These are phyloP conservation scores for Candidula unifasciata DNA, from an alignment of 2,888 invertebrate species.

Conservation along the genomic window DNA sequence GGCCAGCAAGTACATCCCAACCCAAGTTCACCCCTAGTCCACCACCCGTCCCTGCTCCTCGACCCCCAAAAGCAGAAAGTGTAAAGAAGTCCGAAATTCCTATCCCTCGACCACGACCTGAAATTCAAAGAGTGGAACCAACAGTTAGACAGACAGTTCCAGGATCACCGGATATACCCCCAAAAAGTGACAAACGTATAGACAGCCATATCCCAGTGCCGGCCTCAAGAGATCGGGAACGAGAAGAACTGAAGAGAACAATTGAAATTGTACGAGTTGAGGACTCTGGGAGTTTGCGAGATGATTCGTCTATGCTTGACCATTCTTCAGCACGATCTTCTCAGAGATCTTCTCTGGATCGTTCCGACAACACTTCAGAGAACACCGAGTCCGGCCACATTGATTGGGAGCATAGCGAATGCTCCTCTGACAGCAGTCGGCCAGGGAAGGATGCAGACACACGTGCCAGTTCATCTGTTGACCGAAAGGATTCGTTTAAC, in stretches of 20 bases:
- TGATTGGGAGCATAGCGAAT: constrained; percentile 51
- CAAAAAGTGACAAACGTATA: constrained; percentile 45
- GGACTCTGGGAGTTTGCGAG: constrained; percentile 35
- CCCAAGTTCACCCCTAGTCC: not conserved
- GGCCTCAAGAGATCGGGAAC: constrained; percentile 46
- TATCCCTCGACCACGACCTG: constrained; percentile 65
- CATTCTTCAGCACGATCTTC: constrained; percentile 49
- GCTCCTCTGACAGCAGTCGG: constrained; percentile 40
- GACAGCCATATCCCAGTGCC: constrained; percentile 51
- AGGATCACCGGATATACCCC: constrained; percentile 48
- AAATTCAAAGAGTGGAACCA: constrained; percentile 71
- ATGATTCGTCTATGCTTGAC: constrained; percentile 47
- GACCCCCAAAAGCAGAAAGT: constrained; percentile 59
- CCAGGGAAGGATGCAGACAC: constrained; percentile 32
- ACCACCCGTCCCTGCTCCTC: constrained; percentile 57
- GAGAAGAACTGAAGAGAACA: constrained; percentile 58
- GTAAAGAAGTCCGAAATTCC: constrained; percentile 60
- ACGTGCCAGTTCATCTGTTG: constrained; percentile 36
- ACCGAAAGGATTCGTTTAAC: constrained; percentile 44
- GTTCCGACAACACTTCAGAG: constrained; percentile 47
- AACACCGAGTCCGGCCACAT: constrained; percentile 42
- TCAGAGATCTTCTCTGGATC: constrained; percentile 46
- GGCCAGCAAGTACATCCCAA: not conserved
- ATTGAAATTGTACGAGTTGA: constrained; percentile 59
- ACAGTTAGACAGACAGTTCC: constrained; percentile 60